These are phyloP conservation scores for Aphis gossypii DNA, from an alignment of 1,140 invertebrate species.

Conservation along the genomic window DNA sequence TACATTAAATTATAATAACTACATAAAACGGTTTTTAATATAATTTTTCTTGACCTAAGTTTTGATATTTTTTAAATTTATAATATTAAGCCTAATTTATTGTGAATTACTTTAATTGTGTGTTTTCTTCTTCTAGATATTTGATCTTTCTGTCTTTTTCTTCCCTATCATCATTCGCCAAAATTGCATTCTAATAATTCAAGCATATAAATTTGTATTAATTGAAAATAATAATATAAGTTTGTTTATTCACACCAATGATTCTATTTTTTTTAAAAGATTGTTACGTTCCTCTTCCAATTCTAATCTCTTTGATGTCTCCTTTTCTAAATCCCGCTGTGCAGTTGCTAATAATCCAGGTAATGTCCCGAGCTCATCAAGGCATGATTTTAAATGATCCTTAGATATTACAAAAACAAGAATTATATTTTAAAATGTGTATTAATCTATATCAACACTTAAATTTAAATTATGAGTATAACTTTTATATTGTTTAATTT, in stretches of 20 bases:
- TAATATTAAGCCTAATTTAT: no score
- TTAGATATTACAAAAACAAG: background rate
- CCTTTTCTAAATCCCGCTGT: constrained; percentile 2
- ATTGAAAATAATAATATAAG: background rate
- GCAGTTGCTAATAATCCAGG: background rate
- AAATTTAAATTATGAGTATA: background rate
- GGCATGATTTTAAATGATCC: background rate
- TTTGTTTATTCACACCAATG: background rate
- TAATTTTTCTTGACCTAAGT: no score
- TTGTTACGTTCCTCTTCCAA: background rate
- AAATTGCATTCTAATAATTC: background rate
- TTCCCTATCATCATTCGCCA: background rate
- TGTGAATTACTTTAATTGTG: background rate
- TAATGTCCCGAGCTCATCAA: background rate
- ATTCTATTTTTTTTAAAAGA: background rate
- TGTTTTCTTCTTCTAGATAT: constrained; percentile 28
- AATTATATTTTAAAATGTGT: background rate
- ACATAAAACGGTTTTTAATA: no score
- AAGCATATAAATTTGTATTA: no score
- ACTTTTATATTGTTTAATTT: no score
- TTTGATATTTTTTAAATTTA: no score
- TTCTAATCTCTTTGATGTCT: background rate
- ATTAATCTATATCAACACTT: background rate
- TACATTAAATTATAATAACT: no score
- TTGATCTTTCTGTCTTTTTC: background rate